Evolutionary conservation across 2,797 vertebrate species (phyloP), one percentile per base, ranked within the genome.

Genomic region (Mastacembelus armatus): DNA sequence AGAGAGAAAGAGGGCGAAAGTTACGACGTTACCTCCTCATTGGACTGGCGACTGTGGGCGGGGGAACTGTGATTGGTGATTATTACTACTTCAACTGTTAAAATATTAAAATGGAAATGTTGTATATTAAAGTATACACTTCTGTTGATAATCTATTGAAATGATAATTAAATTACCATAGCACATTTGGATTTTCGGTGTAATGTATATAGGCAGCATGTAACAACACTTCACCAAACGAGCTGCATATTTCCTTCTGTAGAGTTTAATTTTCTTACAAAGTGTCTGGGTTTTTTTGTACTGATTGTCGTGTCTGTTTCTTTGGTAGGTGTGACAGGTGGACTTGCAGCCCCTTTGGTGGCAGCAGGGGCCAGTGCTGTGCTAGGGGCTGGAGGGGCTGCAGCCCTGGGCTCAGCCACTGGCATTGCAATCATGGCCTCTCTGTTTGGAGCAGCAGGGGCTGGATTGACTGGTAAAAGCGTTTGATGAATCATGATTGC

Each of bases 341-440:
- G 98, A 3, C 89, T 98, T 39, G 97, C 97, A 4, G 97, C 97
- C 12, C 98, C 97, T 0, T 77, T 98, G 14, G 94, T 99, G 50
- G 97, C 96, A 1, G 95, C 95, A 0, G 97, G 97, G n/a, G 96
- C 97, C 0, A 90, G 96, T 0, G 93, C 97, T 0, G 82, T 99
- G 74, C 93, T 99, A 0, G 97, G 98, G 29, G 97, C 95, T 0
- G 95, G 96, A 0, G 96, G 97, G n/a, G 97, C 97, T 0, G 96
- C 97, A 0, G 96, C 92, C 30, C 86, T 99, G 80, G 96, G 95
- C 44, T 98, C 97, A 0, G 94, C 91, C 4, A 92, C 97, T 0
- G 97, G 97, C 55, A 97, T 99, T 18, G 97, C 97, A 4, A 91
- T 99, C 88, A 96, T 99, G 91, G 95, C 96, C 9, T 99, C 97